Evolutionary conservation across 2,888 invertebrate species (phyloP), one percentile per base, ranked within the genome.

Genomic region (Tetrapedia diversipes): DNA sequence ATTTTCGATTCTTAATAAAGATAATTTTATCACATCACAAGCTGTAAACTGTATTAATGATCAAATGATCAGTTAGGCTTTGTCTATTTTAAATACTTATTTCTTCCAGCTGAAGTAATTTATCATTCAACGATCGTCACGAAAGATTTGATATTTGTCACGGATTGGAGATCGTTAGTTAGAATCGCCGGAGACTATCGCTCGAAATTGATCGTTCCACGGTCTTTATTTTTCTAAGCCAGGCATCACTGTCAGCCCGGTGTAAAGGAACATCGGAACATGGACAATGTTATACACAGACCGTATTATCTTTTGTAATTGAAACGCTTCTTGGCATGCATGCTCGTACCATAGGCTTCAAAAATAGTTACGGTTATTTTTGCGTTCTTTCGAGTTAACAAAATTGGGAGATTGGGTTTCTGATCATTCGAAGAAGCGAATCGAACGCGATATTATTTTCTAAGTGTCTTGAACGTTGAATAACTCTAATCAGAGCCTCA

Each of bases 311-410:
- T 59, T 59, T 45, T 59, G 59, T 43, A 59, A 59, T 59, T 43
- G 59, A 59, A 59, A 43, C 59, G 43, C 59, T 59, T 59, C 59
- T 43, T 43, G 59, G 59, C 57, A 39, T 59, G 27, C 41, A 43
- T 14, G 59, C 29, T 43, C 14, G 16, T n/a, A 8, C 27, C 49
- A 16, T 16, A 3, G 16, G 24, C 10, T 27, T 49, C 16, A 27
- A 49, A 49, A 49, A 49, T 49, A 49, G 4, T 27, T 32, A 32
- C 32, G 32, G 32, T 32, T 51, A 27, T 27, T 51, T 51, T 27
- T 51, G 4, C 49, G 16, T 49, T n/a, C 49, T 16, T 2, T 16
- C 49, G 16, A 19, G 27, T 27, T 27, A 16, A 16, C 11, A 16
- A 16, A 16, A 49, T 27, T 10, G 4, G 27, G 19, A 27, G 27